phyloP scores from a whole-genome alignment of 2,888 invertebrate species.

The Anarsia innoxiella region DNA sequence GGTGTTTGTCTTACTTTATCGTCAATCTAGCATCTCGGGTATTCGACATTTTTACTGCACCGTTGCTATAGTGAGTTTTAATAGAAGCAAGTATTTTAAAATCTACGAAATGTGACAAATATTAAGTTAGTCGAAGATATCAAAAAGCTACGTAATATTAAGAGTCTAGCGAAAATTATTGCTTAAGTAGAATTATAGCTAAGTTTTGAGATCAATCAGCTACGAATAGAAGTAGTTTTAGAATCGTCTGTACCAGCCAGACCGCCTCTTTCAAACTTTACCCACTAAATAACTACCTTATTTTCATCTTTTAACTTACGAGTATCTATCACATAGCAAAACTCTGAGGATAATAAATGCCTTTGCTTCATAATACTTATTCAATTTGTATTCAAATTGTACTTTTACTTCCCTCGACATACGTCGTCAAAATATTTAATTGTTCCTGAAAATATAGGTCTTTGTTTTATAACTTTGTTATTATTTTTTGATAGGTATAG shows the following conservation, averaged over 20 bases:
- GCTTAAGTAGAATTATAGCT: constrained; percentile 10
- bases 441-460: too few relatives aligned
- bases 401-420: constrained; percentile 1
- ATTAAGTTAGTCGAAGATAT: neutral
- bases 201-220: constrained; percentile 9
- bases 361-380: too few relatives aligned
- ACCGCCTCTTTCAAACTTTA: constrained; percentile 19
- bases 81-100: too few relatives aligned
- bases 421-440: neutral
- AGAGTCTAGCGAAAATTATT: constrained; percentile 5
- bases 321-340: neutral
- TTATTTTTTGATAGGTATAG: too few relatives aligned
- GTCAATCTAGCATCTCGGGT: too few relatives aligned
- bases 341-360: too few relatives aligned
- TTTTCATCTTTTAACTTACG: neutral
- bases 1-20: too few relatives aligned
- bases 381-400: constrained; percentile 3
- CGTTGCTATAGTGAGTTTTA: too few relatives aligned
- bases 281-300: constrained; percentile 11
- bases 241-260: constrained; percentile 40
- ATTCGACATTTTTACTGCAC: too few relatives aligned
- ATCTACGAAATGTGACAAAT: too few relatives aligned
- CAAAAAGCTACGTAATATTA: constrained; percentile 1
- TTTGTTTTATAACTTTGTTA: too few relatives aligned
- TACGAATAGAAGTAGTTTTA: constrained; percentile 20